Conservation (phyloP, 23 tunicate species). For the Trididemnum miniatum region DNA sequence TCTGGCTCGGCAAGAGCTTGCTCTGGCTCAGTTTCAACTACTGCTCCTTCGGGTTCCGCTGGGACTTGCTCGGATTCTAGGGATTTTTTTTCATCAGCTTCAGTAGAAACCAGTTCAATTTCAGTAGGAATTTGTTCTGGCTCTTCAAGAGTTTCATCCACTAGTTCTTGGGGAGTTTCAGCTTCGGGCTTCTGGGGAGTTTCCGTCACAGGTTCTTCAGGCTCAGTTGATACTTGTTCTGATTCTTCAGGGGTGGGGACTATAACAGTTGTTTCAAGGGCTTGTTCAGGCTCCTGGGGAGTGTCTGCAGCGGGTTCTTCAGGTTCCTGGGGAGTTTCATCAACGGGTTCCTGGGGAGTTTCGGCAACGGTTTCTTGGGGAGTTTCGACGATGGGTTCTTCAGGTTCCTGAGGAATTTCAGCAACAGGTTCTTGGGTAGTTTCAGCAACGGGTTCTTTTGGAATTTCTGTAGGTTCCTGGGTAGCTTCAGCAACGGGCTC, state of each 20-base stretch:
- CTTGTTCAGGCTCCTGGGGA: too few relatives aligned
- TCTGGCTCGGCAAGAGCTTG: conserved; percentile 10
- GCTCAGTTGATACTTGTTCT: too few relatives aligned
- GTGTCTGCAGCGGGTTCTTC: neutral
- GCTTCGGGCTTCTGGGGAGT: neutral
- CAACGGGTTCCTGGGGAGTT: neutral
- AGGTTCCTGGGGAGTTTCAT: neutral
- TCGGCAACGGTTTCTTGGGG: neutral
- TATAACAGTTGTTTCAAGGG: too few relatives aligned
- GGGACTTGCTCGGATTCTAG: neutral
- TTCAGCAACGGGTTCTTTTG: neutral
- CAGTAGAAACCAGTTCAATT: too few relatives aligned
- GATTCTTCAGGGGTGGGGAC: too few relatives aligned
- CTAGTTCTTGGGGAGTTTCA: neutral
- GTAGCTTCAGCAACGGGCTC: conserved; percentile 6
- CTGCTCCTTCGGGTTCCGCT: too few relatives aligned
- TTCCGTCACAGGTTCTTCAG: neutral
- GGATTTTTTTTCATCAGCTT: neutral
- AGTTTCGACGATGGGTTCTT: neutral
- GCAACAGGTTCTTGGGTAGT: neutral
- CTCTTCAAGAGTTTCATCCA: neutral
- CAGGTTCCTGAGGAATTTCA: neutral
- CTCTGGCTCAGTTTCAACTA: neutral
- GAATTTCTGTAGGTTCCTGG: neutral
- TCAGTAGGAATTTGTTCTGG: too few relatives aligned